These are phyloP conservation scores for Sebastiscus tertius DNA, from an alignment of 2,797 vertebrate species.

Conservation along the genomic window DNA sequence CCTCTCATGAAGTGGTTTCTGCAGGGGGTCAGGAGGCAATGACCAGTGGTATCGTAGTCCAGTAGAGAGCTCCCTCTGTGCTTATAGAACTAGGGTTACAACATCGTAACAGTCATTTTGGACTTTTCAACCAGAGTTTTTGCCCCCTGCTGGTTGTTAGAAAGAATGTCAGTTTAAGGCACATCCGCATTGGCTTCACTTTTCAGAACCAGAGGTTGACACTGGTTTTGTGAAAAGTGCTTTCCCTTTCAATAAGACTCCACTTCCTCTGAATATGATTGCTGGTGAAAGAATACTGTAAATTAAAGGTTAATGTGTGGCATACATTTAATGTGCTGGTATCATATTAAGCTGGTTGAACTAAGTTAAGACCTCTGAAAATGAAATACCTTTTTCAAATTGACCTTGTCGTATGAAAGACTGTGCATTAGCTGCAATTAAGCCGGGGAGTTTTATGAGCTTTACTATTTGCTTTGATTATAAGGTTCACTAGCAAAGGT, in stretches of 20 bases:
- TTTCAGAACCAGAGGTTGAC: too few relatives aligned
- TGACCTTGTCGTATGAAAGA: neutral
- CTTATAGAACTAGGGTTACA: too few relatives aligned
- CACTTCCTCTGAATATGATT: neutral
- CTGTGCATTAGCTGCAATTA: neutral
- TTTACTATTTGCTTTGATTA: conserved; percentile 1
- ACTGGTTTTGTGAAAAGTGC: neutral
- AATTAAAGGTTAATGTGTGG: neutral
- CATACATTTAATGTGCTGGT: neutral
- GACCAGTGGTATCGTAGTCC: too few relatives aligned
- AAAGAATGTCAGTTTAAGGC: too few relatives aligned
- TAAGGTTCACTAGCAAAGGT: conserved; percentile 9
- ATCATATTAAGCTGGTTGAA: neutral
- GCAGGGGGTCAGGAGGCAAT: too few relatives aligned
- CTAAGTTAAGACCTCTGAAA: neutral
- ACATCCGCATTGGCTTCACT: too few relatives aligned
- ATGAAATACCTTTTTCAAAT: neutral
- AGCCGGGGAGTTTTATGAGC: neutral
- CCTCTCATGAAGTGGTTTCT: too few relatives aligned
- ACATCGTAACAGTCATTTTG: too few relatives aligned
- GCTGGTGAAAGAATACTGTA: neutral
- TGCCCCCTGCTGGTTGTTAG: too few relatives aligned
- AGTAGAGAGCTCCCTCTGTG: too few relatives aligned
- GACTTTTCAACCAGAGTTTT: too few relatives aligned
- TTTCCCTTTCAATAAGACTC: neutral